These are phyloP conservation scores for Morbakka virulenta DNA, from an alignment of 30 jellyfish, hydroid and myxozoan genomes.

Conservation along the genomic window DNA sequence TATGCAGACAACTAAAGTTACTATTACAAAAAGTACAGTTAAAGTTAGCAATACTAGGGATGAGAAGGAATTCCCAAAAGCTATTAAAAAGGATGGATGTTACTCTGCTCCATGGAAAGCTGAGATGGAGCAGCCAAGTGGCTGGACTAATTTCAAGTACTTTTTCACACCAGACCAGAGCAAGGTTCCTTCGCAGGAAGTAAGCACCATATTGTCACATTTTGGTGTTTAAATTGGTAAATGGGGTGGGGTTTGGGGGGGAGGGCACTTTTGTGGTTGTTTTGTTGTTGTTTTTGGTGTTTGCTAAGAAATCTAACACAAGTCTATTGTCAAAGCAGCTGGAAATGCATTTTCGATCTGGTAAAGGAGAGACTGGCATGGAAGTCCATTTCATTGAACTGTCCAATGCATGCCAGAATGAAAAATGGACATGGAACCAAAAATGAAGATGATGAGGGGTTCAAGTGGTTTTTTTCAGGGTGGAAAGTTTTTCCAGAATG, in stretches of 20 bases:
- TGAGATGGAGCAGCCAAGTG: conserved; percentile 62
- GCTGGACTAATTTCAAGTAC: conserved; percentile 82
- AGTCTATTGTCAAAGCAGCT: too few relatives aligned
- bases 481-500: too few relatives aligned
- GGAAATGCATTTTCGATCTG: too few relatives aligned
- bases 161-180: conserved; percentile 70
- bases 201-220: background rate
- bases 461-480: too few relatives aligned
- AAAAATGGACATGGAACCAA: too few relatives aligned
- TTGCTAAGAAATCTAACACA: background rate
- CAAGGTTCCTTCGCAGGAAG: conserved; percentile 85
- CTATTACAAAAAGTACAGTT: conserved; percentile 86
- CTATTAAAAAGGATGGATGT: conserved; percentile 75
- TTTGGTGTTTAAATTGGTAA: too few relatives aligned
- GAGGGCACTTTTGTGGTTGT: background rate
- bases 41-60: conserved; percentile 77
- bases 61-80: conserved; percentile 77
- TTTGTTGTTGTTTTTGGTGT: background rate
- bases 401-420: too few relatives aligned
- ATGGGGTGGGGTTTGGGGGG: too few relatives aligned
- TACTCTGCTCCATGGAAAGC: conserved; percentile 94
- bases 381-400: too few relatives aligned
- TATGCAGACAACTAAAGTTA: conserved; percentile 78
- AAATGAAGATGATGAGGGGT: too few relatives aligned
- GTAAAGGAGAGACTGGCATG: too few relatives aligned